phyloP scores from a whole-genome alignment of 2,888 invertebrate genomes.

The Heliconius ethilla region DNA sequence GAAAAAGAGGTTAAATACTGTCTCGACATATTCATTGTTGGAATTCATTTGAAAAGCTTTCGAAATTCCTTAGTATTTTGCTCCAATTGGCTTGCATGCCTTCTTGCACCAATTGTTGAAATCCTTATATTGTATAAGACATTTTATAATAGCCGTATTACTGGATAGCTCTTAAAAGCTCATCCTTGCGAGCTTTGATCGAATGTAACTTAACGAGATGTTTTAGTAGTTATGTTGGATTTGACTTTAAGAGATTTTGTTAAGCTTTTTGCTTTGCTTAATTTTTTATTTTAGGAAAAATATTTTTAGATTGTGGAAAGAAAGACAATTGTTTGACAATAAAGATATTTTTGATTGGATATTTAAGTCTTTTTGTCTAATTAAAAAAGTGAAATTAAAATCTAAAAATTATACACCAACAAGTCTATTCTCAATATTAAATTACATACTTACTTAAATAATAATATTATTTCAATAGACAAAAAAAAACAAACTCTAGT shows the following conservation, averaged over 20 bases:
- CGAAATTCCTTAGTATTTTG: slow-evolving; percentile 32
- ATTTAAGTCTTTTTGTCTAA: no score
- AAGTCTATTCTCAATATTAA: no score
- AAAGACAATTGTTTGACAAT: no score
- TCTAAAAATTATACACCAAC: no score
- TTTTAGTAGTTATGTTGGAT: background rate
- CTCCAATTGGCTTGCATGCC: slow-evolving; percentile 36
- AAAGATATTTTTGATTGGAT: no score
- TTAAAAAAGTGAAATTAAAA: no score
- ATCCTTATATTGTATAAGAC: slow-evolving; percentile 32
- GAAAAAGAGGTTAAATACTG: slow-evolving; percentile 34
- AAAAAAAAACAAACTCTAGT: background rate
- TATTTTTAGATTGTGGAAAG: no score
- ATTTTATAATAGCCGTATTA: slow-evolving; percentile 34
- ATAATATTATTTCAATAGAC: no score
- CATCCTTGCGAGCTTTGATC: slow-evolving; percentile 11
- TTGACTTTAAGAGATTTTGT: background rate
- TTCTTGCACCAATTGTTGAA: slow-evolving; percentile 35
- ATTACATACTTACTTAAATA: no score
- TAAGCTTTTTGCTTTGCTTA: no score
- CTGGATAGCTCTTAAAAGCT: slow-evolving; percentile 12
- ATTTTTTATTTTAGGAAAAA: no score
- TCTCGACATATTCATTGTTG: slow-evolving; percentile 33
- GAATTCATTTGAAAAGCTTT: slow-evolving; percentile 33
- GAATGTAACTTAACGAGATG: slow-evolving; percentile 6